Base-by-base conservation (phyloP, 1,140 invertebrate genomes). In the Sminthurides bifidus region DNA sequence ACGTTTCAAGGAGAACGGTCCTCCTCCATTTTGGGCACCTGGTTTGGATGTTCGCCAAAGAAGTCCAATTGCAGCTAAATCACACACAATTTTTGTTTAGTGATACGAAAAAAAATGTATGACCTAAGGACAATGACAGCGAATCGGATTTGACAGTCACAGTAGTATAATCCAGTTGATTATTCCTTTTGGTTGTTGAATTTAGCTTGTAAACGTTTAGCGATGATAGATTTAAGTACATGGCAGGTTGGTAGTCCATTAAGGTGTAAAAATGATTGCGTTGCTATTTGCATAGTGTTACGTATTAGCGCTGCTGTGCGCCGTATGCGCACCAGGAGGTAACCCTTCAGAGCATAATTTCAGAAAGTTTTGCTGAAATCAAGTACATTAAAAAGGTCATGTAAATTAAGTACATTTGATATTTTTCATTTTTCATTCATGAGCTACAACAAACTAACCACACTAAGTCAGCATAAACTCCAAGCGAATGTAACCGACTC, bases 11-110 rank as follows among this genome's bases (percentile, higher is more conserved):
- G 61, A 59, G 54, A 63, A 63, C 52, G 61, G 61, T 51, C 61
- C 61, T 33, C 61, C 61, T 1, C 61, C 61, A 6, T 63, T 63
- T 52, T 63, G 61, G 61, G 60, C 61, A 2, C 61, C 61, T 1
- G 61, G 61, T 14, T 27, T 63, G 5, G 61, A 63, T 31, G 51
- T 59, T 19, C 35, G 61, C 21, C 61, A 63, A 52, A 17, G 61
- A 19, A 59, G 57, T 37, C 61, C 61, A 2, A 59, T 63, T 10
- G 57, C 57, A n/a, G 54, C 58, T 14, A 63, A 63, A 31, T 57
- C 58, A 3, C 59, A 63, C 44, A 63, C 61, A 23, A 63, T 63
- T 21, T 63, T 63, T 26, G 61, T 63, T 10, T 63, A 52, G 33
- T n/a, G n/a, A n/a, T n/a, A 44, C 4, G 5, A 31, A 33, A n/a